A percentile compares a stretch with the other conserved stretches of the same genome.
Evolutionary conservation across 2,113 vertebrate species (phyloP).

Genomic region (Pagrus major): DNA sequence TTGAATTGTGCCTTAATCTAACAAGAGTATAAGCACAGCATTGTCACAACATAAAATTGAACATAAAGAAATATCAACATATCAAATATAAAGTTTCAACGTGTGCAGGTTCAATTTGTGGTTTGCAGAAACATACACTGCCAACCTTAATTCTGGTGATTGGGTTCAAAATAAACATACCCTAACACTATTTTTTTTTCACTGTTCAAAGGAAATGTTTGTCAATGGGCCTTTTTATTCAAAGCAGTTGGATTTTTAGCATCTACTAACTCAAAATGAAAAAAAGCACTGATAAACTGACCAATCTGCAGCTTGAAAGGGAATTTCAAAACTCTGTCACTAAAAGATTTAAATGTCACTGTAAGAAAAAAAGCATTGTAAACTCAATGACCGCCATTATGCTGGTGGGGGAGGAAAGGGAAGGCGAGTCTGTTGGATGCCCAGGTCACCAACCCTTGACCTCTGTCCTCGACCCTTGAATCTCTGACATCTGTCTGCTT

Average conservation of each 20-base stretch:
- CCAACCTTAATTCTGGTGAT: too few species aligned
- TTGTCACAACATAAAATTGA: too few species aligned
- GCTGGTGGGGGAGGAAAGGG: constrained; percentile 53
- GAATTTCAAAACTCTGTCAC: constrained; percentile 9
- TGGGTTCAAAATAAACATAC: background rate
- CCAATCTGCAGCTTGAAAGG: background rate
- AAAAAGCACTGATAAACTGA: background rate
- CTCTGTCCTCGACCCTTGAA: constrained; percentile 74
- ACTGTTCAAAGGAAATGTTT: background rate
- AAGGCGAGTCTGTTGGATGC: constrained; percentile 57
- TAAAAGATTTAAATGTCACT: constrained; percentile 51
- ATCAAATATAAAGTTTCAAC: too few species aligned
- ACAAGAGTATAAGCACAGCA: too few species aligned
- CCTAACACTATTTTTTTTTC: too few species aligned
- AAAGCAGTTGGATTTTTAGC: background rate
- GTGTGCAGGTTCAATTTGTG: too few species aligned
- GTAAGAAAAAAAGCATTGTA: constrained; percentile 68
- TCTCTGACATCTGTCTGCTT: constrained; percentile 80
- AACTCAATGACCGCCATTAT: constrained; percentile 70
- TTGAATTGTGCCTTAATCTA: too few species aligned
- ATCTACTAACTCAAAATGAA: constrained; percentile 1
- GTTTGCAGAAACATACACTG: too few species aligned
- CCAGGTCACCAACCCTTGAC: constrained; percentile 82
- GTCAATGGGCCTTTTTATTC: background rate
- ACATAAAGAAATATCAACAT: too few species aligned